phyloP scores from a whole-genome alignment of 2,113 vertebrate genomes.

The Odobenus rosmarus region DNA sequence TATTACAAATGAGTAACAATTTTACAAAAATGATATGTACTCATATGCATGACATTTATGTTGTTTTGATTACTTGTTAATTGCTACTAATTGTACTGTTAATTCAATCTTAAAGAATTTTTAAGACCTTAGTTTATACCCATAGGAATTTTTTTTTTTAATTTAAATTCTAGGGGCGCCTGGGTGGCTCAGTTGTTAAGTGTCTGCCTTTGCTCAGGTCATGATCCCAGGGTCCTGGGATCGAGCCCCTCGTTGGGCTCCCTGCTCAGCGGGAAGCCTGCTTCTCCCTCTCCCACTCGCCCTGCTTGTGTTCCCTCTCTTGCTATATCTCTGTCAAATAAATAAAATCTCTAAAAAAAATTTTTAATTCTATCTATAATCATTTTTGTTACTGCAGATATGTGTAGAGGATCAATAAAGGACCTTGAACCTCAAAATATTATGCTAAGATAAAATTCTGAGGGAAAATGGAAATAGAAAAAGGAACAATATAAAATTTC shows the following conservation, averaged over 20 bases:
- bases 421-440: not conserved
- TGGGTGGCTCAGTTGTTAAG: too few species aligned
- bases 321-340: too few species aligned
- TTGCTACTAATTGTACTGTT: not conserved
- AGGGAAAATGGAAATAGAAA: not conserved
- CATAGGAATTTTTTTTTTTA: not conserved
- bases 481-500: not conserved
- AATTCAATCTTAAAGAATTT: not conserved
- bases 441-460: not conserved
- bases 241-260: too few species aligned
- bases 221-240: too few species aligned
- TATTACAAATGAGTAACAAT: not conserved
- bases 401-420: not conserved
- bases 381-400: not conserved
- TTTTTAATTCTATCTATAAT: not conserved
- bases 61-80: slow-evolving; percentile 2
- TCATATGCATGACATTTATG: not conserved
- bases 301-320: too few species aligned
- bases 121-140: not conserved
- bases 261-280: too few species aligned
- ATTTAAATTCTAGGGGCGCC: too few species aligned
- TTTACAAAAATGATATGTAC: not conserved
- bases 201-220: too few species aligned
- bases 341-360: not conserved
- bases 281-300: too few species aligned